phyloP scores from a whole-genome alignment of 2,888 invertebrate species.

The Zaprionus lineosus region DNA sequence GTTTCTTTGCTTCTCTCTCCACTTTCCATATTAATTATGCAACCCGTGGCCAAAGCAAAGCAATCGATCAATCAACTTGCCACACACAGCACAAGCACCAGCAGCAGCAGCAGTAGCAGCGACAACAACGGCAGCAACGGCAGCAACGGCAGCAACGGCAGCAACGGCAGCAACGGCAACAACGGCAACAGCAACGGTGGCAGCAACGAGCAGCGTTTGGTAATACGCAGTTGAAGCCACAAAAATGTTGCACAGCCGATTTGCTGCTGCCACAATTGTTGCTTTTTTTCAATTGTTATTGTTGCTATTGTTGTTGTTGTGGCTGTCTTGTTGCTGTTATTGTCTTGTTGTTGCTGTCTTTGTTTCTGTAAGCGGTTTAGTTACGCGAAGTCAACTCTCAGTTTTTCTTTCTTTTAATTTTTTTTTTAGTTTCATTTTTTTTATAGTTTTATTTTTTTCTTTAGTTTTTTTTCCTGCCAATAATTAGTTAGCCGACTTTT shows the following conservation, averaged over 20 bases:
- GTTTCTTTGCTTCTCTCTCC: slow-evolving; percentile 36
- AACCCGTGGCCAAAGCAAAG: slow-evolving; percentile 53
- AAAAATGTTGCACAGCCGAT: slow-evolving; percentile 64
- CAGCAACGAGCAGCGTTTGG: slow-evolving; percentile 58
- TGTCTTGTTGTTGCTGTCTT: slow-evolving; percentile 8
- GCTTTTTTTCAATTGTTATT: slow-evolving; percentile 2
- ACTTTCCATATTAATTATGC: slow-evolving; percentile 74
- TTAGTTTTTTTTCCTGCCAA: slow-evolving; percentile 27
- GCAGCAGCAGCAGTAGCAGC: background rate
- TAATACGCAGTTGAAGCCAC: slow-evolving; percentile 68
- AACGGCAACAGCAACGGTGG: background rate
- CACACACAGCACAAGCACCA: slow-evolving; percentile 43
- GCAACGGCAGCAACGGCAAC: slow-evolving; percentile 38
- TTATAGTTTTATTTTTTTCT: background rate
- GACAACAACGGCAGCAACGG: slow-evolving; percentile 39
- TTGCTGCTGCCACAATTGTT: slow-evolving; percentile 22
- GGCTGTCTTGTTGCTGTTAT: slow-evolving; percentile 2
- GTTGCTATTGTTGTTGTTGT: slow-evolving; percentile 15
- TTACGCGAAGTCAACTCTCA: slow-evolving; percentile 53
- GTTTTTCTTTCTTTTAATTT: slow-evolving; percentile 14
- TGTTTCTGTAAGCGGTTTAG: slow-evolving; percentile 42
- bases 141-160: background rate
- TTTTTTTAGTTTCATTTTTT: background rate
- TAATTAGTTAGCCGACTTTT: slow-evolving; percentile 58
- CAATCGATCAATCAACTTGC: slow-evolving; percentile 75